phyloP scores from a whole-genome alignment of 2,113 vertebrate species.

The Nesoenas mayeri region DNA sequence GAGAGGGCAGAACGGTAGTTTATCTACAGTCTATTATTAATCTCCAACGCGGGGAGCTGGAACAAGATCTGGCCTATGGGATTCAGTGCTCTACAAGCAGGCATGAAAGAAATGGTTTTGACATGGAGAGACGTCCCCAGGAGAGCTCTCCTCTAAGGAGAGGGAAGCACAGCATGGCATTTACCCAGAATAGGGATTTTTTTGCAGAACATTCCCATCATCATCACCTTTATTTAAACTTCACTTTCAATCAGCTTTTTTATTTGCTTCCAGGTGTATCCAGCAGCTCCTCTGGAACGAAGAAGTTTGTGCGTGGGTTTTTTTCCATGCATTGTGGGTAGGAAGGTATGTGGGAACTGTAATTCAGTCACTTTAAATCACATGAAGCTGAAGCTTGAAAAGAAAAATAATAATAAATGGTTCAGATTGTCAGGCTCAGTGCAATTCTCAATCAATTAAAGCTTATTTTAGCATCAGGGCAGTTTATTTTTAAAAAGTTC shows the following conservation, averaged over 20 bases:
- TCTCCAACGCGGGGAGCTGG: background rate
- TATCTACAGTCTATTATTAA: background rate
- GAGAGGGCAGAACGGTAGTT: background rate
- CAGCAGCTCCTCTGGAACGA: background rate
- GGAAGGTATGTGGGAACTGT: constrained; percentile 37
- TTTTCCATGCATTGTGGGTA: background rate
- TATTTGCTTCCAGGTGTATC: constrained; percentile 25
- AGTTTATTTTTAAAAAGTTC: constrained; percentile 42
- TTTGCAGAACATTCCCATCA: background rate
- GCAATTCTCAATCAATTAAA: constrained; percentile 65
- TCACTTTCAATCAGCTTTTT: background rate
- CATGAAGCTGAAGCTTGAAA: constrained; percentile 44
- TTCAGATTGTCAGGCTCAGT: constrained; percentile 33
- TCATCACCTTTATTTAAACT: background rate
- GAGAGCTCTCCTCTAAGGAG: background rate
- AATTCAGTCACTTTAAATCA: constrained; percentile 54
- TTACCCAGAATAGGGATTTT: background rate
- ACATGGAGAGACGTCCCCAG: background rate
- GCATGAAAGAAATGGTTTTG: background rate
- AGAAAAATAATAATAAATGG: constrained; percentile 55
- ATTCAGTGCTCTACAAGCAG: background rate
- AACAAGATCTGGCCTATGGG: background rate
- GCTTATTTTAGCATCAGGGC: constrained; percentile 51
- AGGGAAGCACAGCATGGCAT: background rate
- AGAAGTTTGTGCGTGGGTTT: background rate